These are phyloP conservation scores for Patella pellucida DNA, from an alignment of 2,888 invertebrate species.

Conservation along the genomic window DNA sequence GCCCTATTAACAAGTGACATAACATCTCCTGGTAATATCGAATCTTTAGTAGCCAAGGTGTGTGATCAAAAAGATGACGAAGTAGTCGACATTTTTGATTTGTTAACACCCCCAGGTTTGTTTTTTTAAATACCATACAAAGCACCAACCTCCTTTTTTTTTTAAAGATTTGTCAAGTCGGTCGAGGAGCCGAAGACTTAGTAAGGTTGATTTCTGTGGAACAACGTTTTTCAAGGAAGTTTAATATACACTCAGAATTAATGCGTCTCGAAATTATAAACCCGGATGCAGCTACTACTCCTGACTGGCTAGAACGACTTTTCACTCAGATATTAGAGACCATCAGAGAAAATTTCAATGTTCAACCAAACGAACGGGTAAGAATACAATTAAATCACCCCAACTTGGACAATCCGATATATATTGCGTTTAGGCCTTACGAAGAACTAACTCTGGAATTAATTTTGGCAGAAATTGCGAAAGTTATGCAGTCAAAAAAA, in stretches of 20 bases:
- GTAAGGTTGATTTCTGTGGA: no score
- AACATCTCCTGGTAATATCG: no score
- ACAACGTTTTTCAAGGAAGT: not conserved
- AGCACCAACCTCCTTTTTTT: no score
- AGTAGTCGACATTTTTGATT: no score
- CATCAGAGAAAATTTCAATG: not conserved
- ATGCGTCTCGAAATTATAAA: not conserved
- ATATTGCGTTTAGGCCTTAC: not conserved
- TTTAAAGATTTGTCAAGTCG: no score
- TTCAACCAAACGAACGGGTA: not conserved
- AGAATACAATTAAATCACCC: not conserved
- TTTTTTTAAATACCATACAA: no score
- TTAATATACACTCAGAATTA: not conserved
- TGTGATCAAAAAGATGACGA: no score
- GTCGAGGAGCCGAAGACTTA: no score
- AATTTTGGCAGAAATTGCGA: not conserved
- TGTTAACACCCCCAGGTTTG: no score
- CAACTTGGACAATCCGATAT: not conserved
- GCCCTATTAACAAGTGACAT: no score
- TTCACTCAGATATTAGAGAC: not conserved
- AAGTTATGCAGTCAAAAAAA: not conserved
- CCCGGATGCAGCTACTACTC: fast-evolving
- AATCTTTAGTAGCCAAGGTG: no score
- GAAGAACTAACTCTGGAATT: not conserved
- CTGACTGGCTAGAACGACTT: not conserved